A percentile compares a stretch with the other conserved stretches of the same genome.
phyloP scores from a whole-genome alignment of 1,140 invertebrate species.

The Dinoponera quadriceps region DNA sequence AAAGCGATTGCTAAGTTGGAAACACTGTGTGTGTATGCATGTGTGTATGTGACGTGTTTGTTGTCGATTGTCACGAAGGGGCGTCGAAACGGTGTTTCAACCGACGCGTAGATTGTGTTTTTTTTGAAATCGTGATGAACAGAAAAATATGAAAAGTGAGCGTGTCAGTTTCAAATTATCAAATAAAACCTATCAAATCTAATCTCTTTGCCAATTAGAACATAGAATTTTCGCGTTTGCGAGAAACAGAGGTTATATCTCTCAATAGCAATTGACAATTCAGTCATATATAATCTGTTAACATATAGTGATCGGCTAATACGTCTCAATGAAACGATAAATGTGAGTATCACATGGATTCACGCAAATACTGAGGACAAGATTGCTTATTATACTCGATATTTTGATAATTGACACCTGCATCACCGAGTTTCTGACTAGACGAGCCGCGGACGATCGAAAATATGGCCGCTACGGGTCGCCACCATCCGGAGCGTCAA shows the following conservation, averaged over 20 bases:
- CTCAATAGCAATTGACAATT: neutral
- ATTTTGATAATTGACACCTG: slow-evolving; percentile 1
- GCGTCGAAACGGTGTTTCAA: slow-evolving; percentile 38
- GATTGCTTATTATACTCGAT: neutral
- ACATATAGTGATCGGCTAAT: neutral
- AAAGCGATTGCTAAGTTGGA: slow-evolving; percentile 49
- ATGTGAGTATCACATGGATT: neutral
- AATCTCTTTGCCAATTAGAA: neutral
- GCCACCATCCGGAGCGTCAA: no score
- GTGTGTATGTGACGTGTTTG: neutral
- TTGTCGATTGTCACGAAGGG: neutral
- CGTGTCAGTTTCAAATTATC: neutral
- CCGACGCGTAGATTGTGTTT: slow-evolving; percentile 9
- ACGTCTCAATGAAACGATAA: neutral
- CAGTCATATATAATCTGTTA: neutral
- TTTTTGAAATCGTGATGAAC: neutral
- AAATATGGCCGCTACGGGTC: no score
- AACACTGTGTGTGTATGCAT: slow-evolving; percentile 10
- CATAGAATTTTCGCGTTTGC: neutral
- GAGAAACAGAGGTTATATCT: slow-evolving; percentile 25
- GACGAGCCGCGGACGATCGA: no score
- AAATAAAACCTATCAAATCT: neutral
- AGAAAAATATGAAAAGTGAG: neutral
- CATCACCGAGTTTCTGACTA: neutral
- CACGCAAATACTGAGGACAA: neutral